These are phyloP conservation scores for Athalia rosae DNA, from an alignment of 2,888 invertebrate species.

Conservation along the genomic window DNA sequence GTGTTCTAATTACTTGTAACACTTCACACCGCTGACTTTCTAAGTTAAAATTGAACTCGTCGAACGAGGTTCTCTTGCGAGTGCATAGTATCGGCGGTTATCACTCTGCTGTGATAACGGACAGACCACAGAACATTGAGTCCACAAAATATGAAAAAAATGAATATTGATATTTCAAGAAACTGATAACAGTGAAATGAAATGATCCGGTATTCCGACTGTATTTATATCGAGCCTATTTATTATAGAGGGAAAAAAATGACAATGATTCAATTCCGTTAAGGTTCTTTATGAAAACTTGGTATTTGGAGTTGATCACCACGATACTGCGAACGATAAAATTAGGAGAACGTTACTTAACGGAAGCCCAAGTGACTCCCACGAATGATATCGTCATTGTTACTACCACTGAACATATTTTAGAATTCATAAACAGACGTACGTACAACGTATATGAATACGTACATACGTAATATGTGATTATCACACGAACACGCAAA, in stretches of 20 bases:
- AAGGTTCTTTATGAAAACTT: too few species aligned
- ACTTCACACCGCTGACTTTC: not conserved
- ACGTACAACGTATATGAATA: not conserved
- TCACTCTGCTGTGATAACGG: slow-evolving; percentile 20
- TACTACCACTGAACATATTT: slow-evolving; percentile 4
- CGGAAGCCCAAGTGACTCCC: slow-evolving; percentile 13
- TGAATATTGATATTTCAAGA: not conserved
- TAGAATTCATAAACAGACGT: not conserved
- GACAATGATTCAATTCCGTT: too few species aligned
- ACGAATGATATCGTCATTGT: slow-evolving; percentile 24
- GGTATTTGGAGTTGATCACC: not conserved
- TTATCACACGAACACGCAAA: not conserved
- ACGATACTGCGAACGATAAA: too few species aligned
- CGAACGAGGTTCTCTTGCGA: not conserved
- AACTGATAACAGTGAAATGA: not conserved
- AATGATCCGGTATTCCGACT: not conserved
- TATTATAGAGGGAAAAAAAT: not conserved
- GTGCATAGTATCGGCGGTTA: slow-evolving; percentile 9
- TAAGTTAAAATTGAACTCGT: too few species aligned
- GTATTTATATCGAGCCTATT: not conserved
- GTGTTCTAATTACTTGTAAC: not conserved
- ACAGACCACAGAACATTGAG: not conserved
- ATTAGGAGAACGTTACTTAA: slow-evolving; percentile 10
- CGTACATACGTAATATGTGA: not conserved
- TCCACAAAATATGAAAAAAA: not conserved